phyloP scores from a whole-genome alignment of 2,113 vertebrate species.

The Amblyopsis rosae region DNA sequence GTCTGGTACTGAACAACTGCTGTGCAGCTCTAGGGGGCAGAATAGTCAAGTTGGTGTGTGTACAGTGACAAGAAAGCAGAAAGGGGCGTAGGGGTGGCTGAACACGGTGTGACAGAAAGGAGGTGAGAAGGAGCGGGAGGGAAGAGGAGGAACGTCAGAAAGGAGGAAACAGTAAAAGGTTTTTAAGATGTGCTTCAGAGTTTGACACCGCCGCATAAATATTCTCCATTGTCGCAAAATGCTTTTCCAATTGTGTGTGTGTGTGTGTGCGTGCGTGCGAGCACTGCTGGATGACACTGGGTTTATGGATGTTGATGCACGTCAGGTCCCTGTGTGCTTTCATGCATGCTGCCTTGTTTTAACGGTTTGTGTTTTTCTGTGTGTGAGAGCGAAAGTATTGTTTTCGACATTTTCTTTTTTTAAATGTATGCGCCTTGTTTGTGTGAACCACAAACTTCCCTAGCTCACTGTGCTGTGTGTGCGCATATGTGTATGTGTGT shows the following conservation, averaged over 20 bases:
- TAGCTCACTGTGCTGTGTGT: neutral
- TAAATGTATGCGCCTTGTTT: no score
- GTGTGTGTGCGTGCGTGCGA: slow-evolving; percentile 9
- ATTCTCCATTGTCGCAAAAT: slow-evolving; percentile 13
- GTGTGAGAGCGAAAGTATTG: neutral
- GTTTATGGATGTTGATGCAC: neutral
- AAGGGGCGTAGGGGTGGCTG: neutral
- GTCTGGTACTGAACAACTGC: slow-evolving; percentile 13
- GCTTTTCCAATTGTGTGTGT: slow-evolving; percentile 12
- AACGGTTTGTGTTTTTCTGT: no score
- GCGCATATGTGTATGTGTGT: neutral
- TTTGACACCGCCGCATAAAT: slow-evolving; percentile 37
- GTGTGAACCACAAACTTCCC: no score
- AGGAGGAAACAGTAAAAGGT: slow-evolving; percentile 39
- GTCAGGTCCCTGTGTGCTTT: neutral
- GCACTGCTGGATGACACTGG: neutral
- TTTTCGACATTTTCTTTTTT: neutral
- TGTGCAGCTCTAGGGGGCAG: slow-evolving; percentile 20
- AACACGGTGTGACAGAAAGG: neutral
- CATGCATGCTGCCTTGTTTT: neutral
- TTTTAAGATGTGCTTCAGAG: slow-evolving; percentile 40
- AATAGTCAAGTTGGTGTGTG: slow-evolving; percentile 18
- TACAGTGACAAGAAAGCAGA: neutral
- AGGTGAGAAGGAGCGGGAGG: neutral
- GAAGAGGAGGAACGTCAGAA: slow-evolving; percentile 34